Evolutionary conservation across 2,113 vertebrate genomes (phyloP).

Genomic region (Cephalopholis sonnerati): DNA sequence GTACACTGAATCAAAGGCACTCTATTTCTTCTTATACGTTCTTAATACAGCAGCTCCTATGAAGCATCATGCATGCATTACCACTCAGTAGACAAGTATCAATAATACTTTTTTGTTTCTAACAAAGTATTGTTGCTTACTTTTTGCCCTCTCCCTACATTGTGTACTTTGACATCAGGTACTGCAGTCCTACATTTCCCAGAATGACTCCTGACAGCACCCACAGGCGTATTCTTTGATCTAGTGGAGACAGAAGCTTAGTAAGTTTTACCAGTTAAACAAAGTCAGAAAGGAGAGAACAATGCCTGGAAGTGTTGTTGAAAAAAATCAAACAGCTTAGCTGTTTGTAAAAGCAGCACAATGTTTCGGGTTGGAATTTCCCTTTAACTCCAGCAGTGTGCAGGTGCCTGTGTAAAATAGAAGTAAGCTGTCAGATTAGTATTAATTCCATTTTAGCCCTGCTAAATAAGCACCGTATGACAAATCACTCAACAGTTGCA

Average conservation of each 20-base stretch:
- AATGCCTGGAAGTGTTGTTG: constrained; percentile 13
- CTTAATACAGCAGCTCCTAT: neutral
- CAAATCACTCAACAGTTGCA: constrained; percentile 67
- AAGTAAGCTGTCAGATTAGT: constrained; percentile 70
- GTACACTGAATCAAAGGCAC: too few relatives aligned
- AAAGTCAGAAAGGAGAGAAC: constrained; percentile 21
- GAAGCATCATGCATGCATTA: neutral
- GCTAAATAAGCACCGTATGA: constrained; percentile 52
- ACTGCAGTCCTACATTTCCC: constrained; percentile 15
- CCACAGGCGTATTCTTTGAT: constrained; percentile 28
- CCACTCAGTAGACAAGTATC: neutral
- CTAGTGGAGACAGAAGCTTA: neutral
- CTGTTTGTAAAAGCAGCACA: neutral
- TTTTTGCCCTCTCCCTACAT: neutral
- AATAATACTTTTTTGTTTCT: neutral
- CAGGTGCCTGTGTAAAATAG: constrained; percentile 55
- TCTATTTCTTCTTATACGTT: too few relatives aligned
- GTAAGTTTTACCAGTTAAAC: neutral
- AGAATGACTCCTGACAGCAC: constrained; percentile 10
- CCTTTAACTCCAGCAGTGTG: constrained; percentile 27
- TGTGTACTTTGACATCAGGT: constrained; percentile 8
- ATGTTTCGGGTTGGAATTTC: neutral
- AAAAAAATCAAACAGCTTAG: neutral
- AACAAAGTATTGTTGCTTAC: neutral
- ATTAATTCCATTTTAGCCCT: constrained; percentile 54